Base-by-base conservation (phyloP, 2,888 invertebrate genomes). In the Tipula helvola region DNA sequence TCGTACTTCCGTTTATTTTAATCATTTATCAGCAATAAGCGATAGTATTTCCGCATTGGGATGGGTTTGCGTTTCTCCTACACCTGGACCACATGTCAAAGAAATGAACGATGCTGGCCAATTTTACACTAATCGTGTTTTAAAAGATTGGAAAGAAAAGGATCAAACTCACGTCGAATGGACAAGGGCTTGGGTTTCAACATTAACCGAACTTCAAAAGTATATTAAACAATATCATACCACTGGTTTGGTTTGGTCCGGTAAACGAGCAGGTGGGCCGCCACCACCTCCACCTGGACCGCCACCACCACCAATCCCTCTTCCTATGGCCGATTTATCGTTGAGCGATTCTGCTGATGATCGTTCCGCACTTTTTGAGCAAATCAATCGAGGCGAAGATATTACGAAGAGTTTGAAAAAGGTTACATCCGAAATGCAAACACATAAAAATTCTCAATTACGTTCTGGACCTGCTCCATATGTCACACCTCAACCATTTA, bases 31-130 rank as follows among this genome's bases (percentile, higher is more conserved):
- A 41, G 98, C 98, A 2, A 95, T 99, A 88, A 97, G 97, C 88
- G 99, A 99, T 93, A 98, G 98, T 90, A 96, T 99, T 89, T 96
- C 98, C 0, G 99, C 99, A 1, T 92, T 99, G 4, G 99, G 97
- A 88, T 99, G 99, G 99, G 97, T 99, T 87, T 95, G 97, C 83
- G 95, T 99, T 88, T 94, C 95, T 36, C 98, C 98, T 2, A 96
- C 98, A 0, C 99, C 99, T 0, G 96, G 96, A 1, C 99, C 99
- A 0, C 97, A 97, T 91, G 96, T 99, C 18, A 99, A 99, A 92
- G 99, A 99, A 92, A 98, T 99, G 98, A 96, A 96, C 89, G 99
- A 99, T 91, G 97, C 99, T 10, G 98, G 98, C 1, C 97, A 97
- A 92, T 99, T 99, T 92, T 99, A 98, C 92, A 96, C 98, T 87